Percentiles rank a stretch among this genome's conserved stretches.
phyloP scores from a whole-genome alignment of 2,888 invertebrate genomes.

The Sarcophaga carnaria region DNA sequence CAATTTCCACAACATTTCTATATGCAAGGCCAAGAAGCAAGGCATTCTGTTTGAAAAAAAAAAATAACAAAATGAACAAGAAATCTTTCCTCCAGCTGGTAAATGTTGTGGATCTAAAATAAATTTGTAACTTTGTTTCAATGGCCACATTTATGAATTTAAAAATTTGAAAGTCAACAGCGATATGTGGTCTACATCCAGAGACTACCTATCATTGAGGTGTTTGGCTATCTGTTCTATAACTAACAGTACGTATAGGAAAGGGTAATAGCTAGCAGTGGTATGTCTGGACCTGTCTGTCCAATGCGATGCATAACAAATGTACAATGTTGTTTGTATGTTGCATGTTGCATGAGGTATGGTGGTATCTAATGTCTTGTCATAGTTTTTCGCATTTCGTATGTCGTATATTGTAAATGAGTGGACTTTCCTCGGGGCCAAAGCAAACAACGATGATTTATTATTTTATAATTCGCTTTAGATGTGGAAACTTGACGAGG shows the following conservation, averaged over 20 bases:
- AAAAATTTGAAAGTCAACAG: conserved; percentile 40
- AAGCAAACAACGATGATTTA: conserved; percentile 71
- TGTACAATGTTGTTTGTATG: not conserved
- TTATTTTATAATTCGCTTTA: conserved; percentile 72
- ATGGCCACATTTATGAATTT: conserved; percentile 25
- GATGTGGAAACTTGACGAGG: conserved; percentile 70
- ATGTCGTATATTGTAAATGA: conserved; percentile 65
- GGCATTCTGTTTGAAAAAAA: not conserved
- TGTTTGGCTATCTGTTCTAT: too few species aligned
- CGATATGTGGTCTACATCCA: not conserved
- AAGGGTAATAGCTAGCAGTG: not conserved
- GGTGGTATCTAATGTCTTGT: conserved; percentile 51
- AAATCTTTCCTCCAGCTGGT: conserved; percentile 23
- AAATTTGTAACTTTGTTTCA: conserved; percentile 40
- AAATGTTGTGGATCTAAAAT: conserved; percentile 22
- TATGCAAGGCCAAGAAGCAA: not conserved
- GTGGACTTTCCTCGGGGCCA: conserved; percentile 68
- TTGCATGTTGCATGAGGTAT: conserved; percentile 9
- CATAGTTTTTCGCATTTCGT: conserved; percentile 48
- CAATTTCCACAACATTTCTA: conserved; percentile 15
- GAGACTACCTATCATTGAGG: too few species aligned
- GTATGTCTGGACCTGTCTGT: not conserved
- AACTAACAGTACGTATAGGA: not conserved
- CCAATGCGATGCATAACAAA: not conserved
- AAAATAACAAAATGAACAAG: not conserved